Evolutionary conservation across 1,140 invertebrate genomes (phyloP).

Genomic region (Achatina immaculata): DNA sequence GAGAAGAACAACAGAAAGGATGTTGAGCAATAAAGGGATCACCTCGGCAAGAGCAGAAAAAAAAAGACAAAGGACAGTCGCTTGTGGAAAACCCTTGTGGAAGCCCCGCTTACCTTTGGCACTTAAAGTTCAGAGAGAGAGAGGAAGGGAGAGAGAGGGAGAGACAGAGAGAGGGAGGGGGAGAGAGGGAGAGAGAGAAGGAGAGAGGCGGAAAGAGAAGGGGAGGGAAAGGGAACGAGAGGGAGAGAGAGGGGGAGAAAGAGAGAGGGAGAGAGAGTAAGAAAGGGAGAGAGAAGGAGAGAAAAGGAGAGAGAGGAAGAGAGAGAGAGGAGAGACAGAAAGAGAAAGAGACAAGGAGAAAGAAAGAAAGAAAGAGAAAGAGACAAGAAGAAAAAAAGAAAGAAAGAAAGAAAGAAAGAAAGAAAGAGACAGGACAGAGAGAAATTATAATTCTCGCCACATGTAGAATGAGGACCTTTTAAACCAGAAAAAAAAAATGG

Average conservation of each 20-base stretch:
- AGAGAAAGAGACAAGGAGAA: slow-evolving; percentile 7
- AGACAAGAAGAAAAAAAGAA: neutral
- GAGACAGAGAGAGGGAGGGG: neutral
- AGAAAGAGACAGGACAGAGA: slow-evolving; percentile 20
- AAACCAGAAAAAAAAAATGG: too few species aligned
- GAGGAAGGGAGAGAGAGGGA: neutral
- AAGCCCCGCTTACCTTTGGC: too few species aligned
- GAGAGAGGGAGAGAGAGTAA: slow-evolving; percentile 4
- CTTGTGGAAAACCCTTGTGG: too few species aligned
- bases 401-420: slow-evolving; percentile 7
- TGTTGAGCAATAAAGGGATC: too few species aligned
- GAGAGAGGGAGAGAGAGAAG: slow-evolving; percentile 18
- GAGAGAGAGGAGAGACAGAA: slow-evolving; percentile 22
- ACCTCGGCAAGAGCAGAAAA: too few species aligned
- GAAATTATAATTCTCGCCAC: too few species aligned
- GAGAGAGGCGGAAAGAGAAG: slow-evolving; percentile 10
- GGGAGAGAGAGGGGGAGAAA: slow-evolving; percentile 7
- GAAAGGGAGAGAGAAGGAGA: slow-evolving; percentile 4
- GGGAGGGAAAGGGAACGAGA: slow-evolving; percentile 20
- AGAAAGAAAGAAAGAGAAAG: neutral
- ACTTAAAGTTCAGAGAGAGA: too few species aligned
- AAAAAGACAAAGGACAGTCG: too few species aligned
- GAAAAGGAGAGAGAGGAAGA: neutral
- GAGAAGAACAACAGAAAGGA: too few species aligned
- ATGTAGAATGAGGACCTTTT: too few species aligned